Evolutionary conservation across 1,140 invertebrate genomes (phyloP).

Genomic region (Drosophila micromelanica): DNA sequence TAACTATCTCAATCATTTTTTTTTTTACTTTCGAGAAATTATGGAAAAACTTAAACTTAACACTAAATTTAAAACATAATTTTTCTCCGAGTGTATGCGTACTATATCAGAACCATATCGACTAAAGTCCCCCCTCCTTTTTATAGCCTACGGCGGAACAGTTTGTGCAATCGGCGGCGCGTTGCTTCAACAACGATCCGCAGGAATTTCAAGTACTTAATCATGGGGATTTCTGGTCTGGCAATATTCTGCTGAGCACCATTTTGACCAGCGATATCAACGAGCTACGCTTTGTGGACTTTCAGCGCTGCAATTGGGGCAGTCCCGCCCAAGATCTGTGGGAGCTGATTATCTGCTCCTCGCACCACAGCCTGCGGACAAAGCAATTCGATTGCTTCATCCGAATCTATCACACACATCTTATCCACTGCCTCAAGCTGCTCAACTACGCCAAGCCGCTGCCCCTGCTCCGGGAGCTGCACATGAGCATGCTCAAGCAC

Average conservation of each 20-base stretch:
- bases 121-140: not conserved
- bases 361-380: conserved; percentile 68
- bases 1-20: too few relatives aligned
- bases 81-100: too few relatives aligned
- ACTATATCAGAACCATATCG: too few relatives aligned
- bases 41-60: too few relatives aligned
- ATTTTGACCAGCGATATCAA: conserved; percentile 64
- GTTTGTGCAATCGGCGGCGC: conserved; percentile 66
- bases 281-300: conserved; percentile 84
- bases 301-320: conserved; percentile 80
- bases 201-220: conserved; percentile 87
- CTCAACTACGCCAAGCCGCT: conserved; percentile 66
- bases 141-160: conserved; percentile 67
- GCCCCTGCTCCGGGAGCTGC: conserved; percentile 63
- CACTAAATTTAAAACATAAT: too few relatives aligned
- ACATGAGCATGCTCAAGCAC: conserved; percentile 76
- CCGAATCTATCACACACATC: conserved; percentile 70
- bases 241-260: conserved; percentile 84
- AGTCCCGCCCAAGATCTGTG: conserved; percentile 84
- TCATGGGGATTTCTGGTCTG: conserved; percentile 87
- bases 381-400: conserved; percentile 74
- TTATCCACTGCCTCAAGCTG: conserved; percentile 61
- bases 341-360: conserved; percentile 72
- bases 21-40: too few relatives aligned
- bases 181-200: conserved; percentile 73